Percentiles rank a stretch among this genome's conserved stretches.
Conservation (phyloP, 2,797 vertebrate species). For the Bryconaethiops microstoma region DNA sequence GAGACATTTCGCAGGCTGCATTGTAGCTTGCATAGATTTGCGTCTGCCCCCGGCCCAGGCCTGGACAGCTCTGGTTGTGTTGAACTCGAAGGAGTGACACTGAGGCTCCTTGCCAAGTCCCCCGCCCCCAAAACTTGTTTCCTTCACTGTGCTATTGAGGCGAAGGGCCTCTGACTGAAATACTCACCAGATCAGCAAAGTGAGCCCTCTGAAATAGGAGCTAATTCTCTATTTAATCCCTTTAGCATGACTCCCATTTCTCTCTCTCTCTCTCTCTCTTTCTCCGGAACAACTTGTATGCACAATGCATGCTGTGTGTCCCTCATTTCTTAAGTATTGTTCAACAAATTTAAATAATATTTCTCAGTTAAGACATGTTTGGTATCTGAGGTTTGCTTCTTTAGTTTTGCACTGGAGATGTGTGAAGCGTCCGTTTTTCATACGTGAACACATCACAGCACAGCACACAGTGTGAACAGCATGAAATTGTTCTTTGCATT, state of each 20-base stretch:
- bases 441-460: no score
- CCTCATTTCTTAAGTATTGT: neutral
- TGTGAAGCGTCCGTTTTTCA: no score
- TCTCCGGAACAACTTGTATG: constrained; percentile 7
- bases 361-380: neutral
- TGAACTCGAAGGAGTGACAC: constrained; percentile 79
- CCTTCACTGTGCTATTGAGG: constrained; percentile 28
- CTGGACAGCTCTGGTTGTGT: constrained; percentile 70
- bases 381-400: neutral
- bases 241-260: constrained; percentile 58
- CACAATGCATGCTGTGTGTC: neutral
- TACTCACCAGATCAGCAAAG: constrained; percentile 77
- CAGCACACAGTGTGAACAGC: no score
- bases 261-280: neutral
- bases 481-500: no score
- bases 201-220: constrained; percentile 76
- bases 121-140: constrained; percentile 66
- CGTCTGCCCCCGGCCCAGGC: constrained; percentile 71
- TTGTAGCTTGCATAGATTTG: constrained; percentile 82
- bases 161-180: constrained; percentile 66
- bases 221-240: constrained; percentile 80
- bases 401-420: neutral
- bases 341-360: neutral
- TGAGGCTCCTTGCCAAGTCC: constrained; percentile 74
- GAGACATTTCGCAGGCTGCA: constrained; percentile 75